Evolutionary conservation across 2,797 vertebrate species (phyloP).

Genomic region (Rhynchotus rufescens): DNA sequence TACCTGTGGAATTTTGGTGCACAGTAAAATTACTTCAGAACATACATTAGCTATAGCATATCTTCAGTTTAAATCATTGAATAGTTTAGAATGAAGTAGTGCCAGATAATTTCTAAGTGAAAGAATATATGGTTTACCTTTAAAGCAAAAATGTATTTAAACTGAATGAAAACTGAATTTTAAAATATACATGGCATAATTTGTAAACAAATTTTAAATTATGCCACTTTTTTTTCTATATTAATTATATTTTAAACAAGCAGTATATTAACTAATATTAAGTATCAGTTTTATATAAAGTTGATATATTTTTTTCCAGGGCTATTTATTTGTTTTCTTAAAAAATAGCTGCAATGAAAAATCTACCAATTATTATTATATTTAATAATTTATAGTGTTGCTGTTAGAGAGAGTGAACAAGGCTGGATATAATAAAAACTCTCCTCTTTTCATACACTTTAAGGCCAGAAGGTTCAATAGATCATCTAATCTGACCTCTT

Average conservation of each 20-base stretch:
- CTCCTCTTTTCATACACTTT: neutral
- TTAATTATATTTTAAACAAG: neutral
- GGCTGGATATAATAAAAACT: conserved; percentile 20
- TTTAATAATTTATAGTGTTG: conserved; percentile 36
- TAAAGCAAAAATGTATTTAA: neutral
- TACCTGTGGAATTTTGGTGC: neutral
- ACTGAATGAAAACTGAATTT: neutral
- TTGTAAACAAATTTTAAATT: neutral
- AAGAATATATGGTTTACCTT: neutral
- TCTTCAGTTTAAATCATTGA: neutral
- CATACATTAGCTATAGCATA: neutral
- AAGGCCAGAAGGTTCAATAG: conserved; percentile 35
- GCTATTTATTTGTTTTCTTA: neutral
- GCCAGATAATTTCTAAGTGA: neutral
- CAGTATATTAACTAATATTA: neutral
- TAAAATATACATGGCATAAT: neutral
- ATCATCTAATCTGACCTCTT: conserved; percentile 26
- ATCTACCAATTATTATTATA: neutral
- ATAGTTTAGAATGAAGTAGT: neutral
- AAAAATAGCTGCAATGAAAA: neutral
- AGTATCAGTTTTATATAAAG: neutral
- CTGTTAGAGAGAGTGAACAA: neutral
- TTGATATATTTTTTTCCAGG: neutral
- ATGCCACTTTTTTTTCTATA: neutral
- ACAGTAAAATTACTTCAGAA: neutral